A percentile compares a stretch with the other conserved stretches of the same genome.
These are phyloP conservation scores for Anguilla obscura DNA, from an alignment of 2,797 vertebrate species.

Conservation along the genomic window DNA sequence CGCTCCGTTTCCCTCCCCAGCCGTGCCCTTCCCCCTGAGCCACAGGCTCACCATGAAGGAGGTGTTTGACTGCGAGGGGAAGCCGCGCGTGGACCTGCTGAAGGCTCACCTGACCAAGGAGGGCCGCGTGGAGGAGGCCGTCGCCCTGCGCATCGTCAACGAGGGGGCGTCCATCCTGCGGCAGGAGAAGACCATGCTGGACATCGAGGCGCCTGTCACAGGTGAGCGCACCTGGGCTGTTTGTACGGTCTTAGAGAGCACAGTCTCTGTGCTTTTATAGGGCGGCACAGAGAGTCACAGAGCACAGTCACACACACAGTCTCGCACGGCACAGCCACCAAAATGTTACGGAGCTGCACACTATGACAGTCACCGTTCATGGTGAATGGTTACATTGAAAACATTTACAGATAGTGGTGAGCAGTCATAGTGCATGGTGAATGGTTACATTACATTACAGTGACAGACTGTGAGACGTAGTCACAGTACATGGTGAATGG, in stretches of 20 bases:
- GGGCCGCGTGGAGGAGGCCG: constrained; percentile 78
- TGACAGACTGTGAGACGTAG: no score
- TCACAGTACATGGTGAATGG: no score
- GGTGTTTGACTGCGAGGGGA: constrained; percentile 80
- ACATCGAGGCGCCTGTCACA: constrained; percentile 82
- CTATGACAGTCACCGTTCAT: background rate
- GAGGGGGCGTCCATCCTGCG: constrained; percentile 80
- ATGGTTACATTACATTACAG: no score
- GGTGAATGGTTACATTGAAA: background rate
- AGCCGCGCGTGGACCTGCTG: constrained; percentile 78
- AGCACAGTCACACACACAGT: background rate
- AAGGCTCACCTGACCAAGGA: constrained; percentile 83
- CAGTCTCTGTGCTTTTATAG: background rate
- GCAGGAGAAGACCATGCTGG: constrained; percentile 82
- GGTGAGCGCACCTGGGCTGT: constrained; percentile 52
- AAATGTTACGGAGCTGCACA: background rate
- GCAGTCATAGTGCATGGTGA: background rate
- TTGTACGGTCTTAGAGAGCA: background rate
- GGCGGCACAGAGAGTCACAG: no score
- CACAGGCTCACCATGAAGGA: constrained; percentile 81
- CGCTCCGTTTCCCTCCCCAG: constrained; percentile 47
- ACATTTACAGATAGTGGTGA: background rate
- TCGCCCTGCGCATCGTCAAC: constrained; percentile 78
- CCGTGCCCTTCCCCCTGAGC: constrained; percentile 82
- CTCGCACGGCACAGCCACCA: background rate